Base-by-base conservation (phyloP, 92 coral and sea anemone species). In the Bergia sp. region DNA sequence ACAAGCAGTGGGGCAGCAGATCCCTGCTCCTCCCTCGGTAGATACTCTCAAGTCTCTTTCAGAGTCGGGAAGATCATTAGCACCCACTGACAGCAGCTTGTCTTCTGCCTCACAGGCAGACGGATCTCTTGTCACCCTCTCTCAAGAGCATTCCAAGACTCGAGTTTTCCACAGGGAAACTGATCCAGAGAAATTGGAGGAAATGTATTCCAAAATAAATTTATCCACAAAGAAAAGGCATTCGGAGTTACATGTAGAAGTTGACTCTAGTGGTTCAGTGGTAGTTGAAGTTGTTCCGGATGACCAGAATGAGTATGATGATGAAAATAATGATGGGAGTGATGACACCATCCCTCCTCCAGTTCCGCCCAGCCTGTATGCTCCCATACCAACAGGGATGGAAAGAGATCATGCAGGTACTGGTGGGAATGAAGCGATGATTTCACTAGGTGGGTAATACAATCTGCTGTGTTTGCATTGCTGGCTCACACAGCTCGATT, bases 181-280 rank as follows among this genome's bases (percentile, higher is more conserved):
- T 6, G 86, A 82, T 15, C 86, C 86, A 42, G 29, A 67, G 4
- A 82, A 67, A 67, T 39, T 82, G 5, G 86, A 82, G 86, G 40
- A 82, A 69, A 82, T 82, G 86, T 82, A 82, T 47, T 82, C 78
- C 57, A 82, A 44, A 42, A 37, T 82, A 82, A 7, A 82, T 23
- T 82, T 82, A 37, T 47, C 65, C 16, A 41, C 73, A 66, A 82
- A 82, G 86, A 82, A 44, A 69, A 44, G 36, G 41, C 20, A 39
- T 29, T 43, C 86, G 43, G 77, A 38, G 12, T 29, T 29, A 29
- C 29, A 29, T 29, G 1, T n/a, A 40, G 15, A 41, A 36, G 16
- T 16, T 58, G 85, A 81, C 20, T 61, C 53, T 18, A 23, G 39
- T 21, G 67, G 77, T 23, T 67, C 77, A 43, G 86, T 1, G 3